phyloP scores from a whole-genome alignment of 2,113 vertebrate species.

The Pelodiscus sinensis region DNA sequence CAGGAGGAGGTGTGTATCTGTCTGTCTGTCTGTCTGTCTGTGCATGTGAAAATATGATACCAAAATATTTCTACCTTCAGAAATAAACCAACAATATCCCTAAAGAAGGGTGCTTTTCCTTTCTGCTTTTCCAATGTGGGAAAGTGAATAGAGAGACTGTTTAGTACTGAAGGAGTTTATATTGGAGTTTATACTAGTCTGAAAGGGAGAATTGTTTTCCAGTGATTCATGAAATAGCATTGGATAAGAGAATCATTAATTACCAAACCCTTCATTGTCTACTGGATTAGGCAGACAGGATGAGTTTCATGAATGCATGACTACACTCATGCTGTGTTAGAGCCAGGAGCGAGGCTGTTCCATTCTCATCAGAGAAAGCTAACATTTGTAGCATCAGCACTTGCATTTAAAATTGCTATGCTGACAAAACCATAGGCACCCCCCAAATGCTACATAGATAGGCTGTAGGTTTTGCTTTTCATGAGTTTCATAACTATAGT shows the following conservation, averaged over 20 bases:
- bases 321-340: not conserved
- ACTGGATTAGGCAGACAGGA: constrained; percentile 11
- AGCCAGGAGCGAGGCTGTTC: not conserved
- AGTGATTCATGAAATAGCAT: not conserved
- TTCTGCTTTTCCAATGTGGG: rapidly evolving
- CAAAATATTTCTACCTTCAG: not conserved
- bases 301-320: constrained; percentile 24
- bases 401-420: not conserved
- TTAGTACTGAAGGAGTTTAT: not conserved
- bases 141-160: not conserved
- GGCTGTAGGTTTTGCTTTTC: not conserved
- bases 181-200: constrained; percentile 1
- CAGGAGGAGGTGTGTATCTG: rapidly evolving
- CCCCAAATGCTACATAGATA: not conserved
- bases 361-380: rapidly evolving
- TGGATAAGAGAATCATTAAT: constrained; percentile 40
- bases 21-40: not conserved
- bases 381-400: not conserved
- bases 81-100: not conserved
- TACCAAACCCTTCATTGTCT: not conserved
- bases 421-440: not conserved
- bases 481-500: not conserved
- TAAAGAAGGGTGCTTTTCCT: not conserved
- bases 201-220: constrained; percentile 50
- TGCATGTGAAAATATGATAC: not conserved